Evolutionary conservation across 2,888 invertebrate genomes (phyloP).

Genomic region (Synergus umbraculus): DNA sequence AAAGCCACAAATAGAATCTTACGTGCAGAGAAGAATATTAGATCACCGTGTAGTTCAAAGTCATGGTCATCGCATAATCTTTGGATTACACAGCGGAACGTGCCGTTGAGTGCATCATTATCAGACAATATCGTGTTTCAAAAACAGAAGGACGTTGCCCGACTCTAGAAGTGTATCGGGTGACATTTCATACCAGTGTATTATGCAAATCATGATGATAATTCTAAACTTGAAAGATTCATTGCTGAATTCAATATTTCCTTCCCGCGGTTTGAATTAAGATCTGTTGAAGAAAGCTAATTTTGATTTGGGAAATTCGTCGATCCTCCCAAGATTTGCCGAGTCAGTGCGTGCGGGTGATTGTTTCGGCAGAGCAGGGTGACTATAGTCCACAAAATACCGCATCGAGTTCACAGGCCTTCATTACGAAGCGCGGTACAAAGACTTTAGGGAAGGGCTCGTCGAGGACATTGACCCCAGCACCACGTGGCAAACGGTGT

Average conservation of each 20-base stretch:
- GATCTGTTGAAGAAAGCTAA: not conserved
- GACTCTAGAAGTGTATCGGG: not conserved
- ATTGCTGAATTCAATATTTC: no score
- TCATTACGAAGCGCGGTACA: constrained; percentile 59
- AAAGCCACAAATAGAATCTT: constrained; percentile 15
- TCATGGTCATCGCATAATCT: constrained; percentile 61
- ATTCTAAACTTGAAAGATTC: no score
- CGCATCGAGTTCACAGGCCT: constrained; percentile 46
- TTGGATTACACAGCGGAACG: constrained; percentile 50
- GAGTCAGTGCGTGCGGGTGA: constrained; percentile 1
- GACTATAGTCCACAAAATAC: constrained; percentile 5
- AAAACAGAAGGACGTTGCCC: constrained; percentile 41
- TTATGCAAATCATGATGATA: not conserved
- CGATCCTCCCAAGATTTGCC: constrained; percentile 43
- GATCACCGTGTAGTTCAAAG: constrained; percentile 60
- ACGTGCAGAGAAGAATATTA: constrained; percentile 12
- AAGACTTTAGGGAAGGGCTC: constrained; percentile 63
- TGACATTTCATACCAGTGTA: not conserved
- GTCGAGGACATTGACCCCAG: constrained; percentile 68
- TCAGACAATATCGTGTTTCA: constrained; percentile 58
- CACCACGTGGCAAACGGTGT: constrained; percentile 69
- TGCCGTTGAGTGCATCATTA: constrained; percentile 53
- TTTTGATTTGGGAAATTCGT: constrained; percentile 6
- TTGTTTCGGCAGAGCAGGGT: not conserved
- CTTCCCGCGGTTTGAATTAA: not conserved